Evolutionary conservation across 2,113 vertebrate genomes (phyloP).

Genomic region (Arenaria interpres): DNA sequence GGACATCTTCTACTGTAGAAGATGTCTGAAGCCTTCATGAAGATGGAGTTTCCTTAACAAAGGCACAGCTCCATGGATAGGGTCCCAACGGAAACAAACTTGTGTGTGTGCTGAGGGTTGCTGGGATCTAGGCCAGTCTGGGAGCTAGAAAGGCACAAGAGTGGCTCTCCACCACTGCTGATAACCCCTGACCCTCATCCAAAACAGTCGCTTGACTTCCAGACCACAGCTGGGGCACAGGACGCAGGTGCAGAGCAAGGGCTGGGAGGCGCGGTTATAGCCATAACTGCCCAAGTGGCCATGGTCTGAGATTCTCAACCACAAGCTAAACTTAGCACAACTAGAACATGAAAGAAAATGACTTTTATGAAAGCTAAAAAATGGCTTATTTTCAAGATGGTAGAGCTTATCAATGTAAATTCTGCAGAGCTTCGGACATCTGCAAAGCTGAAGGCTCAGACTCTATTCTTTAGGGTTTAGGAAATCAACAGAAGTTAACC

Average conservation of each 20-base stretch:
- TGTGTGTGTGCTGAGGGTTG: no score
- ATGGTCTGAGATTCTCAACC: not conserved
- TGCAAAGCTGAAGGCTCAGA: not conserved
- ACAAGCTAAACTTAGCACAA: not conserved
- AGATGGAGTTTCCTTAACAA: not conserved
- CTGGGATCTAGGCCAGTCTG: not conserved
- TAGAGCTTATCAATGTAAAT: not conserved
- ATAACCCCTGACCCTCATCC: not conserved
- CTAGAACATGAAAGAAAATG: not conserved
- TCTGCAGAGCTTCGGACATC: not conserved
- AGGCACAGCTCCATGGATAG: not conserved
- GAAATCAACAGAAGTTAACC: not conserved
- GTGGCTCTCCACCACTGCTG: not conserved
- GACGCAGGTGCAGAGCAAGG: not conserved
- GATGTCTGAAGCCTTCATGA: not conserved
- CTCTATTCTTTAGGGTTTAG: not conserved
- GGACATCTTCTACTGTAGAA: not conserved
- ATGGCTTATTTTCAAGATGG: not conserved
- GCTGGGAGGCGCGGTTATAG: not conserved
- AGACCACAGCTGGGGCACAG: not conserved
- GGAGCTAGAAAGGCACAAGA: not conserved
- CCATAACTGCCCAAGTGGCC: not conserved
- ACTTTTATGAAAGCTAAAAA: not conserved
- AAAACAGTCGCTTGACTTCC: not conserved
- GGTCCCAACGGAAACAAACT: not conserved